phyloP scores from a whole-genome alignment of 2,888 invertebrate species.

The Ichneumoninae sp. region DNA sequence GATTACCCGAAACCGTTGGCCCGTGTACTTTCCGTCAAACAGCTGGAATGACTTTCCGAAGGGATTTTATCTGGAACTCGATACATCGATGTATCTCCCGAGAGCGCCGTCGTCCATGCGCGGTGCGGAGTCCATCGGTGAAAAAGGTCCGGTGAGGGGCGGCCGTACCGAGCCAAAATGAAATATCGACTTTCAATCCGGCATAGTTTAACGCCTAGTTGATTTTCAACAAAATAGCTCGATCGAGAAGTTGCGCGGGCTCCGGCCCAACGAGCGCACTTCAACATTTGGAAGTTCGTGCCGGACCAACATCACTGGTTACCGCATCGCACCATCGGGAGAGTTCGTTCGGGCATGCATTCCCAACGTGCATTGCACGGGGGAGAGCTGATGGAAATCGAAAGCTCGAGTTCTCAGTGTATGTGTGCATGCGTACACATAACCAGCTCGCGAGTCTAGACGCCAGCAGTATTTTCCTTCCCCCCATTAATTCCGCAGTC shows the following conservation, averaged over 20 bases:
- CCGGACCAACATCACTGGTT: slow-evolving; percentile 27
- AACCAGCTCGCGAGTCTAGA: slow-evolving; percentile 31
- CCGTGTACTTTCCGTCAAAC: not conserved
- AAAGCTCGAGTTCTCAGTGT: slow-evolving; percentile 30
- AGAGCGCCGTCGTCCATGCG: not conserved
- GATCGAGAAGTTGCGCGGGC: slow-evolving; percentile 63
- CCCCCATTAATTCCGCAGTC: slow-evolving; percentile 26
- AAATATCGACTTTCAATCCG: slow-evolving; percentile 80
- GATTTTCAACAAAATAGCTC: slow-evolving; percentile 78
- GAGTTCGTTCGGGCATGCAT: slow-evolving; percentile 52
- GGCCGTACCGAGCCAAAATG: slow-evolving; percentile 71
- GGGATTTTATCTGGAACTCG: not conserved
- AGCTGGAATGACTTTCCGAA: not conserved
- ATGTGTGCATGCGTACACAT: not conserved
- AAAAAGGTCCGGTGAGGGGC: slow-evolving; percentile 13
- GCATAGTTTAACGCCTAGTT: slow-evolving; percentile 79
- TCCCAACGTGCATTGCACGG: slow-evolving; percentile 10
- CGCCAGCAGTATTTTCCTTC: slow-evolving; percentile 41
- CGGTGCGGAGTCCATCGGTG: slow-evolving; percentile 2
- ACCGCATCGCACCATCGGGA: slow-evolving; percentile 55
- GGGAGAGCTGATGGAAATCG: slow-evolving; percentile 52
- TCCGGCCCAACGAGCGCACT: slow-evolving; percentile 58
- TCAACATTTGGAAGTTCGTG: slow-evolving; percentile 56
- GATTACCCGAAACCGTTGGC: not conserved
- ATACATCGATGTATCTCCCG: slow-evolving; percentile 20